phyloP scores from a whole-genome alignment of 2,888 invertebrate genomes.

The Chrysolina haemoptera region DNA sequence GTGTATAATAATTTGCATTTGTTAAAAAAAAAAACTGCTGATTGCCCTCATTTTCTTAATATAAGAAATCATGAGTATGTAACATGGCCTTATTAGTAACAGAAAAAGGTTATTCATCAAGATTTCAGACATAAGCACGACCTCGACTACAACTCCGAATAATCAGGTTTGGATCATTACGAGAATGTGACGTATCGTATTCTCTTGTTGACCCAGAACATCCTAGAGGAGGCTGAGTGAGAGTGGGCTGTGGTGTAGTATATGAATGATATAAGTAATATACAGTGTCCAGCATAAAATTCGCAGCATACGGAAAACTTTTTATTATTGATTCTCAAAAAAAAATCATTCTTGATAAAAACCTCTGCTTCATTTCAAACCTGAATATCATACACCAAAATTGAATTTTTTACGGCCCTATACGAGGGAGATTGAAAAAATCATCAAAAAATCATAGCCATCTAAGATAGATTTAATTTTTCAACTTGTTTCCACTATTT shows the following conservation, averaged over 20 bases:
- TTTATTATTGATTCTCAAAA: no score
- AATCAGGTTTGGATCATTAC: conserved; percentile 17
- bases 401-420: no score
- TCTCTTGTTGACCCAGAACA: conserved; percentile 21
- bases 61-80: conserved; percentile 3
- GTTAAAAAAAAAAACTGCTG: background rate
- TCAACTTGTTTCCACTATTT: no score
- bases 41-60: conserved; percentile 1
- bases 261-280: background rate
- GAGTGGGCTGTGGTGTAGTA: background rate
- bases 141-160: conserved; percentile 12
- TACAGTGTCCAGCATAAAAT: no score
- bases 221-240: background rate
- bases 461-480: no score
- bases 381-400: no score
- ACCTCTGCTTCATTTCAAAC: no score
- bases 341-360: no score
- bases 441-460: no score
- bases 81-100: conserved; percentile 12
- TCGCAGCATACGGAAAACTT: no score
- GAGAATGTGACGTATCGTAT: conserved; percentile 21
- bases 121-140: conserved; percentile 2
- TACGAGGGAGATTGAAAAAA: no score
- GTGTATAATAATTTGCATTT: background rate
- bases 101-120: conserved; percentile 4